Conservation (phyloP, 2,797 vertebrate genomes). For the Melanotaenia boesemani region DNA sequence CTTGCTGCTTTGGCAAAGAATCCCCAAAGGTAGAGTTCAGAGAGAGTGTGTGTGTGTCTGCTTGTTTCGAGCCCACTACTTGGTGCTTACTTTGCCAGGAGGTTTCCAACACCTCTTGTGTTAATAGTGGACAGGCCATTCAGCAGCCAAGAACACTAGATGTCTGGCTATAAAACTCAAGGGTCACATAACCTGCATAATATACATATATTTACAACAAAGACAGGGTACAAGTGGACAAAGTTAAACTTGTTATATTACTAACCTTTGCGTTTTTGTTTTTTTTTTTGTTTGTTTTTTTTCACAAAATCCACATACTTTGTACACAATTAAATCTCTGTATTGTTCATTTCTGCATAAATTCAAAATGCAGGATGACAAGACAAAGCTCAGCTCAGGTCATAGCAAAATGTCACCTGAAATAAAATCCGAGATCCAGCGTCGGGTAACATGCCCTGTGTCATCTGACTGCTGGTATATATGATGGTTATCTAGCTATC, state of each 20-base stretch:
- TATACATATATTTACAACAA: slow-evolving; percentile 14
- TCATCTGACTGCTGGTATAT: slow-evolving; percentile 65
- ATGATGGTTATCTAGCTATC: slow-evolving; percentile 74
- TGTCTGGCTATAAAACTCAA: slow-evolving; percentile 51
- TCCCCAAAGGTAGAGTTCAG: slow-evolving; percentile 78
- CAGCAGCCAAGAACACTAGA: slow-evolving; percentile 40
- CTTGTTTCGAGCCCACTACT: slow-evolving; percentile 42
- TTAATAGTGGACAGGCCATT: slow-evolving; percentile 49
- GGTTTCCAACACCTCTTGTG: slow-evolving; percentile 69
- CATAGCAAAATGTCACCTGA: slow-evolving; percentile 49
- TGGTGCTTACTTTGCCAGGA: slow-evolving; percentile 63
- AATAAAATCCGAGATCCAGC: slow-evolving; percentile 69
- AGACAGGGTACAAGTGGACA: neutral
- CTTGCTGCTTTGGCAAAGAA: slow-evolving; percentile 70
- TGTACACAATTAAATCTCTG: slow-evolving; percentile 3
- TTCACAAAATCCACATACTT: neutral
- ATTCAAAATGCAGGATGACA: neutral
- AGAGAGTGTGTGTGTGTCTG: slow-evolving; percentile 48
- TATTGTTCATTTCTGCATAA: slow-evolving; percentile 3
- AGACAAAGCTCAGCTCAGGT: slow-evolving; percentile 17
- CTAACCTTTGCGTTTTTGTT: neutral
- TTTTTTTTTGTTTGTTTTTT: neutral
- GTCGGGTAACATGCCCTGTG: slow-evolving; percentile 64
- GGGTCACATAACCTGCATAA: slow-evolving; percentile 35
- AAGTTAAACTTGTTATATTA: neutral